phyloP scores from a whole-genome alignment of 2,888 invertebrate species.

The Conchocele bisecta region DNA sequence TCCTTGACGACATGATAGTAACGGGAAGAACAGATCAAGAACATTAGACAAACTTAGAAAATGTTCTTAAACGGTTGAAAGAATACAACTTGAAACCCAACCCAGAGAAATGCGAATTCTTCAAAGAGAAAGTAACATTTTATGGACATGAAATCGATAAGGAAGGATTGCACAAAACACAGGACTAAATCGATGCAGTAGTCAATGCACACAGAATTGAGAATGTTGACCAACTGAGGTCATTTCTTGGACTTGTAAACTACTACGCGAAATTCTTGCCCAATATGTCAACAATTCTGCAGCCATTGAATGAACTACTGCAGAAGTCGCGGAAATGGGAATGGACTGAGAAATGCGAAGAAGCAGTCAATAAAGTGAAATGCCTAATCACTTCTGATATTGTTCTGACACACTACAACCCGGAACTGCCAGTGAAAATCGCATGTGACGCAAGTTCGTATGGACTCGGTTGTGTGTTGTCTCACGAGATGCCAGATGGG shows the following conservation, averaged over 20 bases:
- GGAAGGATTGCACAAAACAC: constrained; percentile 39
- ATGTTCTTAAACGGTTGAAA: constrained; percentile 10
- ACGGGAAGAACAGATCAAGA: constrained; percentile 17
- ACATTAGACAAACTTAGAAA: constrained; percentile 21
- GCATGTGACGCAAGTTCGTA: constrained; percentile 80
- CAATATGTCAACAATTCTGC: too few relatives aligned
- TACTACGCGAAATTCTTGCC: too few relatives aligned
- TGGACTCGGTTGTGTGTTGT: constrained; percentile 76
- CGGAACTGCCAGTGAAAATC: constrained; percentile 69
- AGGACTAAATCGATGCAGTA: constrained; percentile 32
- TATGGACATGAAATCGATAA: constrained; percentile 41
- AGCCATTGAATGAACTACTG: constrained; percentile 63
- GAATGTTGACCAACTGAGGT: constrained; percentile 27
- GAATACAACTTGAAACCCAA: constrained; percentile 30
- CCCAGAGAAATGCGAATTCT: constrained; percentile 41
- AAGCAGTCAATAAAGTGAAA: constrained; percentile 62
- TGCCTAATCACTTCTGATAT: constrained; percentile 48
- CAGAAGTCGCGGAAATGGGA: constrained; percentile 45
- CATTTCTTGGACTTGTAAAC: constrained; percentile 38
- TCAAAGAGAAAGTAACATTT: constrained; percentile 28
- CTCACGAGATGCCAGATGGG: constrained; percentile 41
- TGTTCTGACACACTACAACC: constrained; percentile 76
- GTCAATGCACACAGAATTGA: constrained; percentile 26
- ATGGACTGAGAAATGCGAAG: constrained; percentile 45
- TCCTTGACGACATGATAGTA: constrained; percentile 32